Evolutionary conservation across 2,888 invertebrate species (phyloP), one percentile per base, ranked within the genome.

Genomic region (Saturnia pavonia): DNA sequence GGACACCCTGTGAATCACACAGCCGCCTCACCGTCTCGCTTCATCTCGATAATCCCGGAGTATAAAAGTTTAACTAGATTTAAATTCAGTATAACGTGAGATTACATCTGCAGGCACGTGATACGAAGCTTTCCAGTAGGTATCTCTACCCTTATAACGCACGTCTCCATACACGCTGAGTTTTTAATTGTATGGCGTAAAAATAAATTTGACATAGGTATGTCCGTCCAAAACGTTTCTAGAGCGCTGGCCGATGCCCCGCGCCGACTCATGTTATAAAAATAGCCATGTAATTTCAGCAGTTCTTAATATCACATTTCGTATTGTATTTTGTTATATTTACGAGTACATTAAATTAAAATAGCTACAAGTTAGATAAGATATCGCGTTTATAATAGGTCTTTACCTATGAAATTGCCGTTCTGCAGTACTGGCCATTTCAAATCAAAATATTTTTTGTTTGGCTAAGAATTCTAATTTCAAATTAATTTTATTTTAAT

Each of bases 11-110:
- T 60, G 57, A 60, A 60, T 60, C 25, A 60, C 25, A 0, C 6
- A 2, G 34, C 6, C 6, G 34, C 34, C 34, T 34, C 34, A 6
- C 34, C 34, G 34, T 34, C 34, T 34, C 34, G 34, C 34, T 4
- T 27, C 57, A 27, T 60, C 25, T 14, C 57, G 27, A 27, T 60
- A 60, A 60, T 65, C 40, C 40, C n/a, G 6, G 9, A n/a, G 22
- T 34, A 65, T 65, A 65, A n/a, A 19, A 40, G 22, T 34, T 40
- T 40, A 65, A 40, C 65, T 40, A 65, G 40, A 65, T 65, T 65
- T 40, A 1, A 65, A 40, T 40, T 40, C 57, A 4, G 25, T 60
- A 27, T 27, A 60, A 27, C 14, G 14, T 60, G 27, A 14, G 4
- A 27, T 25, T 57, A 57, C 14, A 25, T 25, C 19, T 54, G 7